Base-by-base conservation (phyloP, 2,888 invertebrate genomes). In the Thera obeliscata region DNA sequence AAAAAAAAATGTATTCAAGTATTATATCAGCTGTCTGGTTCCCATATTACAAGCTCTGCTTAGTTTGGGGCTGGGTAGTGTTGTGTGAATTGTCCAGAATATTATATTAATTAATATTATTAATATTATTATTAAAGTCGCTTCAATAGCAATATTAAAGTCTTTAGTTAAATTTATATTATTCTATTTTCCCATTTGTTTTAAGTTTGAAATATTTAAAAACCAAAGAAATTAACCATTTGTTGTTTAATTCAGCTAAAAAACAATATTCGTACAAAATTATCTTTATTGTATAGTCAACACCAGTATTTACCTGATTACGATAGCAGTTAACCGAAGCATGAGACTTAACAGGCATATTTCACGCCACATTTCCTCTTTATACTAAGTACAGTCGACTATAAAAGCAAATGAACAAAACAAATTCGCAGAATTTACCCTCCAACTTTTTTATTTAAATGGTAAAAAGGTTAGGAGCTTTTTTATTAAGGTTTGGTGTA, bases 281-380 rank as follows among this genome's bases (percentile, higher is more conserved):
- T 8, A 43, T 46, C 43, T 7, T 46, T n/a, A n/a, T n/a, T 38
- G 35, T 43, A 8, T 8, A 36, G 12, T 11, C 35, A 36, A 55
- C n/a, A 48, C 46, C 46, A 55, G 48, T 61, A 61, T 61, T 61
- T 43, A 36, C 54, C 48, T 56, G 33, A 57, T 57, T 12, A 62
- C 49, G 56, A 56, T 49, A 56, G 46, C 36, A 56, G 38, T 48
- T 59, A 52, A 46, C 9, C 48, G 56, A 56, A 58, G 54, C 55
- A 49, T 46, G 54, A 55, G 48, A 56, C 41, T 56, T 63, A 63
- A 57, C 56, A 49, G 7, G 56, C 56, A 57, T 56, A 41, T 63
- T 67, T 67, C 50, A 63, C 49, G 41, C 56, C 48, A 63, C 50
- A 63, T 56, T 50, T 38, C 35, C 62, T 22, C 12, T 41, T 38